Base-by-base conservation (phyloP, 2,797 vertebrate species). In the Crax fasciolata region DNA sequence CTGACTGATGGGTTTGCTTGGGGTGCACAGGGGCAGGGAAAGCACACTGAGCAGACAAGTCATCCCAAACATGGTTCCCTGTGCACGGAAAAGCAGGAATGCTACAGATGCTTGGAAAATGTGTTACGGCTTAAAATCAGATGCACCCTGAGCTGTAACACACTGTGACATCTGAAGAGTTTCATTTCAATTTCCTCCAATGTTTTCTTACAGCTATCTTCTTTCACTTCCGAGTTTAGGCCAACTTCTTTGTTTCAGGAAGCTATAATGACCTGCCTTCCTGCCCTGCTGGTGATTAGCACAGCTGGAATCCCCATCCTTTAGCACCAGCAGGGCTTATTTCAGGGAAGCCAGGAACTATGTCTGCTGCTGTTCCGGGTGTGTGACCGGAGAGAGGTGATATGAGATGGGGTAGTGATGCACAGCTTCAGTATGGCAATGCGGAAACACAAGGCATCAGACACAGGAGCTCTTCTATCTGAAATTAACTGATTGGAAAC, bases 221-320 rank as follows among this genome's bases (percentile, higher is more conserved):
- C 39, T 59, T 80, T 84, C 65, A 77, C 62, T 97, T 96, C 73
- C 79, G 24, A 32, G 58, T 92, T 89, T 38, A 83, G 55, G 79
- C 84, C 77, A 93, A 75, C 68, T 57, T 49, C 48, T 80, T 80
- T 30, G 46, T 71, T 95, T 92, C 93, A 95, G 93, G 93, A 93
- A 96, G 68, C 58, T n/a, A 89, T 96, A 92, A 94, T 93, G 93
- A 94, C 91, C 90, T 73, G 46, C 70, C 62, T 95, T 91, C 92
- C 92, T 96, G 95, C 90, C 84, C 74, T 68, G 2, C 43, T 32
- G 35, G 49, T 18, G 57, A 91, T 92, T 80, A 75, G 87, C 90
- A 73, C 90, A 91, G 91, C 84, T 71, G 81, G 90, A 93, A 77
- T 35, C 62, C 25, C 43, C 78, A 87, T 30, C 38, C 71, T 72